Conservation (phyloP, 2,113 vertebrate species). For the Lophotis ruficrista region DNA sequence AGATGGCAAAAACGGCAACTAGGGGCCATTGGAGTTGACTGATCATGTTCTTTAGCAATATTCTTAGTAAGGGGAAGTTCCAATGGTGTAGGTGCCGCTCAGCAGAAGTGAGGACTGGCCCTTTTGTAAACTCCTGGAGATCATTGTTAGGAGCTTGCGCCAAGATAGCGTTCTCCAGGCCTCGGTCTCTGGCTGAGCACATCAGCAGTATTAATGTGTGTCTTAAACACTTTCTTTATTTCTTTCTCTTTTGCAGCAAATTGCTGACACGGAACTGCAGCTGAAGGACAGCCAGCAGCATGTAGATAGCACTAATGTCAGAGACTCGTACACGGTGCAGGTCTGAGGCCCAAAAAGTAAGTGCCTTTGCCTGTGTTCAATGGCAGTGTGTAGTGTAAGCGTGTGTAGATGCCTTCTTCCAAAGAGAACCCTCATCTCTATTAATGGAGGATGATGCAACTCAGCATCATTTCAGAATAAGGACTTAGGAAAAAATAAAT, state of each 20-base stretch:
- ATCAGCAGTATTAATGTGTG: fast-evolving
- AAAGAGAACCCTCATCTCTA: no score
- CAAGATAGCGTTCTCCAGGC: fast-evolving
- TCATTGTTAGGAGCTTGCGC: background rate
- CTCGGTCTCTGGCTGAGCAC: background rate
- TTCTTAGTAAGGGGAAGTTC: background rate
- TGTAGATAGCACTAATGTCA: background rate
- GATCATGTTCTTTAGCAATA: fast-evolving
- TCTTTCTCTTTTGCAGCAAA: background rate
- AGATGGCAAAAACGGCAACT: background rate
- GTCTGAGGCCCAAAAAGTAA: background rate
- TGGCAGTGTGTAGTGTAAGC: background rate
- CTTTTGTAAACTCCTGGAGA: background rate
- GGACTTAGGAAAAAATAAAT: background rate
- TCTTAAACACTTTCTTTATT: background rate
- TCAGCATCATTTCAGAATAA: background rate
- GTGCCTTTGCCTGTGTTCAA: background rate
- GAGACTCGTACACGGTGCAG: background rate
- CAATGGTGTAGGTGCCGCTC: fast-evolving
- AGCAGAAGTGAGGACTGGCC: background rate
- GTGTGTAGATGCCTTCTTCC: background rate
- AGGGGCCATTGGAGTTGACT: background rate
- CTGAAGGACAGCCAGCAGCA: background rate
- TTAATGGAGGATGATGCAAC: background rate
- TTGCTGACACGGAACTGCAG: background rate